Evolutionary conservation across 2,113 vertebrate genomes (phyloP).

Genomic region (Xenopus laevis): DNA sequence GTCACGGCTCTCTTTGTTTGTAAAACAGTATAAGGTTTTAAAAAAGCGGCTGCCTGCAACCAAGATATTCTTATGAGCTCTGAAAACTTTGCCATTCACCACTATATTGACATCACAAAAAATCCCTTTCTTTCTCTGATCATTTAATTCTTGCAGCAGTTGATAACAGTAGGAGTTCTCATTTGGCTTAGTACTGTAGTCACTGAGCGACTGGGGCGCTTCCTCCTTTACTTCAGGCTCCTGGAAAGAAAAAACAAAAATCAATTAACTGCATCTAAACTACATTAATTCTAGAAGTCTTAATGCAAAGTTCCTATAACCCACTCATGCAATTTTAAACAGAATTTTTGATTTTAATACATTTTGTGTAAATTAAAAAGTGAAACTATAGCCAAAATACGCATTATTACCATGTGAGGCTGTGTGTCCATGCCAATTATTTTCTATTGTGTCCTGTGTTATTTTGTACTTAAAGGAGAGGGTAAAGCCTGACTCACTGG

Average conservation of each 20-base stretch:
- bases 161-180: constrained; percentile 99
- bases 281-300: no score
- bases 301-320: no score
- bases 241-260: constrained; percentile 54
- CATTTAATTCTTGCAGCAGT: constrained; percentile 93
- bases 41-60: constrained; percentile 98
- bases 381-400: no score
- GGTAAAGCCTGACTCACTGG: no score
- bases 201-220: constrained; percentile 72
- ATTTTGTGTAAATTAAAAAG: no score
- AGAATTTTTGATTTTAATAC: no score
- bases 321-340: no score
- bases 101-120: constrained; percentile 97
- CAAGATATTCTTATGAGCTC: constrained; percentile 98
- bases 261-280: no score
- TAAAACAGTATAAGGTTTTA: constrained; percentile 98
- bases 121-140: constrained; percentile 96
- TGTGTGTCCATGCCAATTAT: no score
- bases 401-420: no score
- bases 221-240: constrained; percentile 79
- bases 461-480: no score
- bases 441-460: no score
- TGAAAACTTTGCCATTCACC: constrained; percentile 92
- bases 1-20: constrained; percentile 85
- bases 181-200: constrained; percentile 89